Conservation (phyloP, 2,797 vertebrate genomes). For the Ataeniobius toweri region DNA sequence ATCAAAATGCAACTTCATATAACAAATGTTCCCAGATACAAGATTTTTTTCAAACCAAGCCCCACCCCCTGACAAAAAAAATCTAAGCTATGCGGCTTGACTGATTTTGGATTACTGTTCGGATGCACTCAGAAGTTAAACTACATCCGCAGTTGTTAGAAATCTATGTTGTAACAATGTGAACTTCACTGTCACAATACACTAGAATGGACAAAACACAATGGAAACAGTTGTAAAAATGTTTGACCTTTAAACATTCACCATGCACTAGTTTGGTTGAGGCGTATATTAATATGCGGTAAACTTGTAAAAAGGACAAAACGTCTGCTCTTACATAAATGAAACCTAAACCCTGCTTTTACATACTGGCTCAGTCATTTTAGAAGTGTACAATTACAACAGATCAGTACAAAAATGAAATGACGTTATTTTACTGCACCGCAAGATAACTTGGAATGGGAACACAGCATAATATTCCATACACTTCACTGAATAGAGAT, state of each 20-base stretch:
- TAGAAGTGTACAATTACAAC: constrained; percentile 50
- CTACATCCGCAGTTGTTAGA: constrained; percentile 12
- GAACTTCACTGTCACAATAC: constrained; percentile 35
- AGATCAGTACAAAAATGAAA: constrained; percentile 40
- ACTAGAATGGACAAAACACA: constrained; percentile 32
- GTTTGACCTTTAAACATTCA: constrained; percentile 61
- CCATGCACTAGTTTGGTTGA: constrained; percentile 48
- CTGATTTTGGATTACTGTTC: background rate
- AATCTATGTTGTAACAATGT: constrained; percentile 28
- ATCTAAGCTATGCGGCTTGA: background rate
- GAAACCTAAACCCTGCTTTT: constrained; percentile 26
- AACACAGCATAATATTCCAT: constrained; percentile 49
- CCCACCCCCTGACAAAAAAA: background rate
- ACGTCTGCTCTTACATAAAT: constrained; percentile 8
- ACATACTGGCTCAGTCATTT: constrained; percentile 24
- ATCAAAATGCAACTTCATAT: constrained; percentile 17
- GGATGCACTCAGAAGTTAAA: background rate
- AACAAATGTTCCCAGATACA: background rate
- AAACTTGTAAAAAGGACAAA: constrained; percentile 18
- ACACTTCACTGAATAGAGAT: constrained; percentile 28
- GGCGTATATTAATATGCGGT: constrained; percentile 21
- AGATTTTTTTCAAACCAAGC: background rate
- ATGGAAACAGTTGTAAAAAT: constrained; percentile 13
- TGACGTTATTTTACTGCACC: constrained; percentile 43
- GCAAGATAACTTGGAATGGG: constrained; percentile 63